Evolutionary conservation across 2,797 vertebrate species (phyloP).

Genomic region (Momotus momota): DNA sequence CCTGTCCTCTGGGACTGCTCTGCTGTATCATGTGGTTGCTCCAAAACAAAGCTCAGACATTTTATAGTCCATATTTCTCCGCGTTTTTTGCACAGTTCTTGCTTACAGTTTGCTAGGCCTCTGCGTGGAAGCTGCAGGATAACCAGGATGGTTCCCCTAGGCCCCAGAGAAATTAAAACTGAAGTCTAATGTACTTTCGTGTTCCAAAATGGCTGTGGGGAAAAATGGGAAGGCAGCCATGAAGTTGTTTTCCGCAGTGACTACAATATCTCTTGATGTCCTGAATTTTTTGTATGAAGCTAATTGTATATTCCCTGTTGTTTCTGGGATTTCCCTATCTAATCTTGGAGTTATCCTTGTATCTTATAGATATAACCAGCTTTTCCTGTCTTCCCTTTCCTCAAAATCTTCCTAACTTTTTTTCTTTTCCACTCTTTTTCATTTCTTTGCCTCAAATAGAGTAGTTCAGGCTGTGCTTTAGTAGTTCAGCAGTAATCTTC

Average conservation of each 20-base stretch:
- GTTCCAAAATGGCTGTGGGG: neutral
- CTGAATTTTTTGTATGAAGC: neutral
- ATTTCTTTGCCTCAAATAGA: neutral
- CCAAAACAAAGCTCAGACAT: neutral
- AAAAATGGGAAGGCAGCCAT: neutral
- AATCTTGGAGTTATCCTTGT: neutral
- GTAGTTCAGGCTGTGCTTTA: neutral
- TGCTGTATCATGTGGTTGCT: neutral
- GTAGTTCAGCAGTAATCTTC: neutral
- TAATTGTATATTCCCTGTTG: neutral
- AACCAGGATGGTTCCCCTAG: neutral
- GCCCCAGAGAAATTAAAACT: neutral
- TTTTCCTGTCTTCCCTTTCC: neutral
- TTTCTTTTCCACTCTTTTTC: neutral
- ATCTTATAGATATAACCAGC: neutral
- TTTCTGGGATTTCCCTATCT: neutral
- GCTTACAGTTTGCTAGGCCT: neutral
- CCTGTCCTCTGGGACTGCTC: neutral
- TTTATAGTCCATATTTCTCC: neutral
- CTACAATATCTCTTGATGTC: neutral
- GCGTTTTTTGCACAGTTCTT: neutral
- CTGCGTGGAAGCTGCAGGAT: neutral
- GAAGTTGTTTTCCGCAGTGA: neutral
- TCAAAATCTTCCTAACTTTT: neutral
- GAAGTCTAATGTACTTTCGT: neutral